Evolutionary conservation across 2,888 invertebrate species (phyloP), one percentile per base, ranked within the genome.

Genomic region (Nomada fucata): DNA sequence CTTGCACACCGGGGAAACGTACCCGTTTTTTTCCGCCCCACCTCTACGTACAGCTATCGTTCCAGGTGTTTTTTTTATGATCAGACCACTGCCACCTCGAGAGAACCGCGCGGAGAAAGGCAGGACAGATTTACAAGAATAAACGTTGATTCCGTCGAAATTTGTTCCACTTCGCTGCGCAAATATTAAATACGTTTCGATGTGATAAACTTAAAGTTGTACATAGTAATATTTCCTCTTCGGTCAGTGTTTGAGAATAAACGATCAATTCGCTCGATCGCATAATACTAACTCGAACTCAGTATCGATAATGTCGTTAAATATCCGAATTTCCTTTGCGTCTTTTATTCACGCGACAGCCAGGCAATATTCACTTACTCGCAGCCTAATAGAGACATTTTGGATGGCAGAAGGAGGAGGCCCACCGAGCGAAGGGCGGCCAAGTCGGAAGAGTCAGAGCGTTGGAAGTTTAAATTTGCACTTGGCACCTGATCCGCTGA

Each of bases 401-500:
- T 55, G 23, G 23, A 64, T 29, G 7, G 29, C 18, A 7, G n/a
- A 50, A 20, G n/a, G 23, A 29, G 50, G 26, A 69, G 42, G 20
- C 20, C 18, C 50, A 0, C 52, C n/a, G n/a, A 7, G 9, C 57
- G 11, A 11, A 20, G 47, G 29, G 23, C 1, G 44, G 60, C 42
- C 44, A 57, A 64, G 55, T 53, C 44, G 23, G n/a, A 70, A 47
- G 50, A 70, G 65, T 20, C 65, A 50, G 63, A 26, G n/a, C 50
- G 52, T 15, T 64, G 71, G 64, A 64, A 86, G 82, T 82, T 88
- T 86, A 83, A 86, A 87, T 88, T 87, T 80, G 85, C 84, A 86
- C 84, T 91, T 89, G 88, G 89, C 89, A 88, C 85, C 76, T 79
- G 88, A 82, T 84, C 82, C 81, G 78, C 87, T 84, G 84, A 87